Evolutionary conservation across 2,888 invertebrate genomes (phyloP).

Genomic region (Cyclophora punctaria): DNA sequence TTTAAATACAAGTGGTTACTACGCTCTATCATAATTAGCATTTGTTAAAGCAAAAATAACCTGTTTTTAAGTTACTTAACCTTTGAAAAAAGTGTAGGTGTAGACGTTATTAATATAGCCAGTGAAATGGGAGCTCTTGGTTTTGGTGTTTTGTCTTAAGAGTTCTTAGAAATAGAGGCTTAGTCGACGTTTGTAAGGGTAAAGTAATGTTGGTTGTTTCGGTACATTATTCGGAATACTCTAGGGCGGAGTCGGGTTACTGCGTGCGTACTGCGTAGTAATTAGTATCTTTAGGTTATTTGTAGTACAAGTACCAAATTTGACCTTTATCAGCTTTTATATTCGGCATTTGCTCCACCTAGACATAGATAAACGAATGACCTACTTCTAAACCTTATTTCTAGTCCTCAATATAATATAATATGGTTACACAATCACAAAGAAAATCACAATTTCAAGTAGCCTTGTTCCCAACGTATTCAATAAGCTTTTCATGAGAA

Average conservation of each 20-base stretch:
- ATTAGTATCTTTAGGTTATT: no score
- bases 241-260: constrained; percentile 26
- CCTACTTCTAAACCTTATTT: constrained; percentile 7
- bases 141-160: no score
- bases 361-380: constrained; percentile 6
- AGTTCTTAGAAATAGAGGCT: not conserved
- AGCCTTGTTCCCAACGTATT: not conserved
- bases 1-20: no score
- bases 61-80: not conserved
- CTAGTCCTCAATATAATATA: no score
- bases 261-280: constrained; percentile 16
- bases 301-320: no score
- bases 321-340: constrained; percentile 1
- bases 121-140: constrained; percentile 16
- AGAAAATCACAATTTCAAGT: not conserved
- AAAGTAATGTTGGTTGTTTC: constrained; percentile 22
- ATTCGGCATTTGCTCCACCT: no score
- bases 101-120: constrained; percentile 5
- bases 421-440: no score
- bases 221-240: constrained; percentile 11
- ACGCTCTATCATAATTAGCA: no score
- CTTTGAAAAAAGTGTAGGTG: constrained; percentile 10
- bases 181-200: constrained; percentile 16
- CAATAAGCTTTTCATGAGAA: constrained; percentile 26
- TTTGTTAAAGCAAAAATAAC: not conserved